Conservation (phyloP, 1,140 invertebrate genomes). For the Trichonephila clavipes region DNA sequence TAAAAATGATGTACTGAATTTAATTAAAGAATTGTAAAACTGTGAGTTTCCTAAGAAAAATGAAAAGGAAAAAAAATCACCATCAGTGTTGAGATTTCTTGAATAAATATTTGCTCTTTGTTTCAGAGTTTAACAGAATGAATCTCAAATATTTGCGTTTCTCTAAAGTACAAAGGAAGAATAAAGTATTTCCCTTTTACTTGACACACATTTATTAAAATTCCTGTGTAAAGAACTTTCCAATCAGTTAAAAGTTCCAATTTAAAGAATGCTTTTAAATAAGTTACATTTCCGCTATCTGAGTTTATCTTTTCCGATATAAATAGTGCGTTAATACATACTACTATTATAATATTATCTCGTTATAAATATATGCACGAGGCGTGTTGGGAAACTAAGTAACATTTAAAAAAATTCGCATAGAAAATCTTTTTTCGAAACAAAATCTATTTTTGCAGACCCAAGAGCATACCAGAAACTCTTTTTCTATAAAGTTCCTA, state of each 20-base stretch:
- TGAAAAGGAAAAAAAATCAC: not conserved
- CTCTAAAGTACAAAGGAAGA: not conserved
- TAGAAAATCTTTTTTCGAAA: too few relatives aligned
- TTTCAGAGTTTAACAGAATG: not conserved
- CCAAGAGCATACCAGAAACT: too few relatives aligned
- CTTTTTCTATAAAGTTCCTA: too few relatives aligned
- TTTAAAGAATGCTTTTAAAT: not conserved
- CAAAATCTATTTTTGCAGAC: too few relatives aligned
- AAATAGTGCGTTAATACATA: too few relatives aligned
- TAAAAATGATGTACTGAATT: not conserved
- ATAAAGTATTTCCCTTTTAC: not conserved
- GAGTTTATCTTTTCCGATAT: too few relatives aligned
- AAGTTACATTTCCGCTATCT: not conserved
- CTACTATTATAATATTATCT: too few relatives aligned
- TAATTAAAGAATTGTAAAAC: not conserved
- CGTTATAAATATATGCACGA: too few relatives aligned
- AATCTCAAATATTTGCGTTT: slow-evolving; percentile 7
- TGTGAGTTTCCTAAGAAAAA: not conserved
- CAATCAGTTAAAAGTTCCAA: not conserved
- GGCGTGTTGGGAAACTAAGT: too few relatives aligned
- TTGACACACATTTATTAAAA: not conserved
- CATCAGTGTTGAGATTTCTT: not conserved
- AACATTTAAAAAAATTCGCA: too few relatives aligned
- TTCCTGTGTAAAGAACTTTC: not conserved
- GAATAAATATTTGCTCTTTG: slow-evolving; percentile 2